phyloP scores from a whole-genome alignment of 2,888 invertebrate species.

The Holacanthella duospinosa region DNA sequence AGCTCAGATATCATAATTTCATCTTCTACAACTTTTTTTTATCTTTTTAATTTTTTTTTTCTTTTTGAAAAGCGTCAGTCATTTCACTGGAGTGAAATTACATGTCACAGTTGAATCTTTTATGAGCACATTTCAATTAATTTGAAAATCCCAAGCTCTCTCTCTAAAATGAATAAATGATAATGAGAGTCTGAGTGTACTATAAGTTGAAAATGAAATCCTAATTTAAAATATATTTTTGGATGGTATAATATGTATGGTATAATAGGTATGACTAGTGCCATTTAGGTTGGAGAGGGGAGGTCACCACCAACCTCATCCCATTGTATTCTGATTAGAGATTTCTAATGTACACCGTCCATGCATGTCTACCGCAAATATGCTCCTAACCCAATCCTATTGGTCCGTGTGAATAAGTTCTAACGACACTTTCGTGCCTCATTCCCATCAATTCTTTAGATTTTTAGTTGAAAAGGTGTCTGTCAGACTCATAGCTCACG shows the following conservation, averaged over 20 bases:
- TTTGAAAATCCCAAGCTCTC: no score
- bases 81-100: no score
- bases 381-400: neutral
- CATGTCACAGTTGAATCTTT: no score
- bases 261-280: neutral
- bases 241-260: neutral
- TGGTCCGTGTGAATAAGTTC: constrained; percentile 21
- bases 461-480: constrained; percentile 25
- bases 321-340: neutral
- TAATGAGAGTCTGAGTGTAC: no score
- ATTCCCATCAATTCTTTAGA: constrained; percentile 29
- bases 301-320: neutral
- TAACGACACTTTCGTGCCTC: constrained; percentile 34
- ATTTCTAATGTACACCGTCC: neutral
- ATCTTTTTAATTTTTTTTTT: no score
- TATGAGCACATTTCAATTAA: no score
- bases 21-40: no score
- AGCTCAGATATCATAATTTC: no score
- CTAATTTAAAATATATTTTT: neutral
- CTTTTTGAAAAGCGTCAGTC: no score
- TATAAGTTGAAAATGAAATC: neutral
- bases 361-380: constrained; percentile 9
- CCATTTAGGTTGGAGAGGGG: neutral
- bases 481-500: constrained; percentile 28
- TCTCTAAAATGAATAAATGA: no score